Percentiles rank a stretch among this genome's conserved stretches.
These are phyloP conservation scores for Cryptoleucopteryx plumbea DNA, from an alignment of 2,113 vertebrate species.

Conservation along the genomic window DNA sequence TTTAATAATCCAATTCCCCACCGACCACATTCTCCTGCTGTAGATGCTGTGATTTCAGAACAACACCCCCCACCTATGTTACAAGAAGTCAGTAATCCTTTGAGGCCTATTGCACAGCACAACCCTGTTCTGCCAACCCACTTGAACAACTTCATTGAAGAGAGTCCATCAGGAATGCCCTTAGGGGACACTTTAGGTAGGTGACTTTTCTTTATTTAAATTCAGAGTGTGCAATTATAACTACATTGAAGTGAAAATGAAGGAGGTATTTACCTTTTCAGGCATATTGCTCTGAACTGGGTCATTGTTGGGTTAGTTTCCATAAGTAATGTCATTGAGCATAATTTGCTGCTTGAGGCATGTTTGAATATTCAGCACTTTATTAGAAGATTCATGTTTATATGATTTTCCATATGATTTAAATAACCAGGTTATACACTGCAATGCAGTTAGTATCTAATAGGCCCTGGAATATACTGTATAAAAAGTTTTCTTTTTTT, in stretches of 20 bases:
- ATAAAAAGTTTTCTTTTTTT: constrained; percentile 29
- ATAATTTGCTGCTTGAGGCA: constrained; percentile 28
- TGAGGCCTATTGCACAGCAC: constrained; percentile 84
- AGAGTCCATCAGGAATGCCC: constrained; percentile 79
- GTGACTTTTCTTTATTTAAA: constrained; percentile 62
- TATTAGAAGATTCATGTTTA: constrained; percentile 62
- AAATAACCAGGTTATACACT: constrained; percentile 28
- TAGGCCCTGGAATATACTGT: constrained; percentile 54
- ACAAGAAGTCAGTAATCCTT: constrained; percentile 82
- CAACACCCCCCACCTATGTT: constrained; percentile 72
- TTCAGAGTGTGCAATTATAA: constrained; percentile 20
- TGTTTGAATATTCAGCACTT: constrained; percentile 49
- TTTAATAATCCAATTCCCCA: constrained; percentile 84
- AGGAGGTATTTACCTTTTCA: constrained; percentile 34
- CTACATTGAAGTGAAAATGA: constrained; percentile 15
- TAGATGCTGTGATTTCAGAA: constrained; percentile 82
- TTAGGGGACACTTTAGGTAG: constrained; percentile 88
- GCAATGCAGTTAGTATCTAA: constrained; percentile 50
- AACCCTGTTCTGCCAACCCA: constrained; percentile 82
- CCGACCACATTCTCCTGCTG: constrained; percentile 86
- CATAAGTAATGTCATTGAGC: constrained; percentile 42
- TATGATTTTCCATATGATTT: constrained; percentile 56
- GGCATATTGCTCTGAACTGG: constrained; percentile 25
- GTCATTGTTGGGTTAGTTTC: constrained; percentile 48
- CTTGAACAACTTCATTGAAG: constrained; percentile 90